Evolutionary conservation across 2,113 vertebrate genomes (phyloP), one percentile per base, ranked within the genome.

Genomic region (Prochilodus magdalenae): DNA sequence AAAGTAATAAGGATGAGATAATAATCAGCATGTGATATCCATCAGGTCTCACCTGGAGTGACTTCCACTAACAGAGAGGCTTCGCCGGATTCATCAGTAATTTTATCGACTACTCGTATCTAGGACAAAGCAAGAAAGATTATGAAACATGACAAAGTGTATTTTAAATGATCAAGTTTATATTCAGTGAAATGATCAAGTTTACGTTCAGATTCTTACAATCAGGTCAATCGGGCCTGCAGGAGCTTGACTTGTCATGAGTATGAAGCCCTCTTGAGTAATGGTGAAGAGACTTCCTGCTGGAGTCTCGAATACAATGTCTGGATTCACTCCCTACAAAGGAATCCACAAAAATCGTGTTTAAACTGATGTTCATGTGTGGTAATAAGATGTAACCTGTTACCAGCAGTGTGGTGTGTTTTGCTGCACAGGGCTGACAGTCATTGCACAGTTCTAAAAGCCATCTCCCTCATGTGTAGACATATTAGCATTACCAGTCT

Each of bases 321-420:
- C 15, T 22, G 96, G 95, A 89, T 97, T 97, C 59, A 93, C 0
- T 24, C 91, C 92, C 96, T 97, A 89, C 51, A 79, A 47, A 75
- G 27, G 65, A 20, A 79, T 2, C 24, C 10, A 69, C 7, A 27
- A 24, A 24, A 26, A 80, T 44, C 0, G 20, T 2, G 0, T 4
- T 13, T n/a, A 2, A 13, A 55, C 0, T 6, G 5, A 11, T 12
- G 13, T 36, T 36, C 36, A 8, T 7, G 40, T 44, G 40, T 44
- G 11, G 40, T 44, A 44, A 44, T 44, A 1, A 44, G 40, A 44
- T 44, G 1, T 44, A 44, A 44, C 40, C 8, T 10, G 8, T 7
- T 44, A 44, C 40, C 40, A 44, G 40, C 40, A 5, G 11, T 44
- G 8, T 44, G 40, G 1, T 44, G 40, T 10, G 11, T 44, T 10